Base-by-base conservation (phyloP, 2,797 vertebrate species). In the Gambusia yucatana region DNA sequence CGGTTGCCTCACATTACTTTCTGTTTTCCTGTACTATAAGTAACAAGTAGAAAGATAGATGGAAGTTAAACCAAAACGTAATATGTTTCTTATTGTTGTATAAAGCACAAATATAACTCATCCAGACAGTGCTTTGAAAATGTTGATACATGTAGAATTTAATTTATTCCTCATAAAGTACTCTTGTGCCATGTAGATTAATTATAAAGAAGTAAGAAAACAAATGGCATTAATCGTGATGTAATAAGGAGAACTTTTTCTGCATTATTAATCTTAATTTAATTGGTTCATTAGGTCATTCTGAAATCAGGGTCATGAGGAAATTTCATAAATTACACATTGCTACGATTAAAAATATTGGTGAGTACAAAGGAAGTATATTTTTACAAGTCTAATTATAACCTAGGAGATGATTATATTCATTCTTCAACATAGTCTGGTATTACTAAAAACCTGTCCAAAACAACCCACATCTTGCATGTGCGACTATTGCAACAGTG, bases 1-100 rank as follows among this genome's bases (percentile, higher is more conserved):
- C 67, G 41, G 72, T 75, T 65, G 69, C 73, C 28, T 77, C 67
- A 77, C 84, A 77, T 77, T 75, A 78, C 77, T 20, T 77, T 81
- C 82, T 70, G 82, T 76, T 65, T 78, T 81, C 57, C 73, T 77
- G 81, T 46, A 70, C 87, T 78, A 86, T 63, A 46, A 33, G 69
- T 76, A 74, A 69, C 50, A 47, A 73, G 55, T 70, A 61, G 69
- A 76, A 84, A 80, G 82, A 84, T 87, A 59, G 17, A 67, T 67
- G 83, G 85, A 81, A 77, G 16, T 87, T 87, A 90, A 90, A 84
- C 90, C 86, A 88, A 46, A 87, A 82, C 82, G 85, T 88, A 17
- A 87, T 91, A 91, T 92, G 82, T 84, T 89, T 91, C 89, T 85
- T 90, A 84, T 89, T 91, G 85, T 86, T 90, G 88, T 88, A 78